A percentile compares a stretch with the other conserved stretches of the same genome.
phyloP scores from a whole-genome alignment of 2,888 invertebrate genomes.

The Macrosiphum euphorbiae region DNA sequence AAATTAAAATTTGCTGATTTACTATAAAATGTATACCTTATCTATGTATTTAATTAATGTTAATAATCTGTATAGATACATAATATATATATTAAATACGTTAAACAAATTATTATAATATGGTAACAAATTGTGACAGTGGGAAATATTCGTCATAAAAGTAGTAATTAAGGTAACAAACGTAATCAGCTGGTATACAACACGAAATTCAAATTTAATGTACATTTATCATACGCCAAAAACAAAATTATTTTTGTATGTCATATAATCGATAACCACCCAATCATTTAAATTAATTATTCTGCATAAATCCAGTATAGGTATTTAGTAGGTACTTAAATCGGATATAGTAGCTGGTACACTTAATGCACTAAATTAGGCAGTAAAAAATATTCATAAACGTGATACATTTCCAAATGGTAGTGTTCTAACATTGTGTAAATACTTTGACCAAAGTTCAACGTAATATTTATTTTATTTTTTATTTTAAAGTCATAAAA shows the following conservation, averaged over 20 bases:
- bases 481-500: neutral
- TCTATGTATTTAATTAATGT: neutral
- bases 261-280: neutral
- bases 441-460: neutral
- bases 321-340: neutral
- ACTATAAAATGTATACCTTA: neutral
- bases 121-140: neutral
- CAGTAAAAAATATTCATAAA: neutral
- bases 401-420: neutral
- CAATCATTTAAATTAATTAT: neutral
- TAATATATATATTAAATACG: neutral
- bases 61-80: neutral
- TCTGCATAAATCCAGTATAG: neutral
- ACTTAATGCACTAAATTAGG: neutral
- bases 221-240: neutral
- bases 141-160: neutral
- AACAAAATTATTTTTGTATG: neutral
- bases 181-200: neutral
- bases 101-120: slow-evolving; percentile 8
- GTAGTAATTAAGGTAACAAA: neutral
- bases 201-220: neutral
- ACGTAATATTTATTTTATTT: neutral
- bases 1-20: neutral
- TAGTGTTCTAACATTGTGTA: neutral
- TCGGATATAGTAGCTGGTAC: neutral